Percentiles rank a stretch among this genome's conserved stretches.
Evolutionary conservation across 2,888 invertebrate species (phyloP).

Genomic region (Phoronis australis): DNA sequence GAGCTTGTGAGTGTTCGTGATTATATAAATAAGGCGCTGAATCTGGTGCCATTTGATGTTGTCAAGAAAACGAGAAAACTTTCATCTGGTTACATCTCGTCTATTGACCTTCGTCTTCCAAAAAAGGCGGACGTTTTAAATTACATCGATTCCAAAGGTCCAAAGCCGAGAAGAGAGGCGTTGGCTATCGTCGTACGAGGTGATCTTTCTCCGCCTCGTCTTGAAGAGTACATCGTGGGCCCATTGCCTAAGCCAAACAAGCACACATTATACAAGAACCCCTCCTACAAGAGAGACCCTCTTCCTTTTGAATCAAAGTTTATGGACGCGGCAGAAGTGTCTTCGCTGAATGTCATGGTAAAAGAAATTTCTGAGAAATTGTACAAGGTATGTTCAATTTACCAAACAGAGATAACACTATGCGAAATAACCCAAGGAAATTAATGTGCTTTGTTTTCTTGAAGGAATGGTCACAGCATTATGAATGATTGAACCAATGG

Average conservation of each 20-base stretch:
- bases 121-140: conserved; percentile 18
- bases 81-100: conserved; percentile 17
- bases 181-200: conserved; percentile 34
- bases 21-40: too few relatives aligned
- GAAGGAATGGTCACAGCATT: too few relatives aligned
- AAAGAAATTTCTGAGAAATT: too few relatives aligned
- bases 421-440: too few relatives aligned
- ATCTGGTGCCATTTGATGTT: too few relatives aligned
- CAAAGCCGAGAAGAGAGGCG: conserved; percentile 25
- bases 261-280: conserved; percentile 24
- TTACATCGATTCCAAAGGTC: conserved; percentile 15
- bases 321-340: conserved; percentile 22
- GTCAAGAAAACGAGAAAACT: too few relatives aligned
- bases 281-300: conserved; percentile 24
- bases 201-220: conserved; percentile 25
- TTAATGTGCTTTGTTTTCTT: too few relatives aligned
- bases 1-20: too few relatives aligned
- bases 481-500: too few relatives aligned
- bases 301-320: conserved; percentile 32
- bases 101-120: conserved; percentile 23
- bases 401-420: too few relatives aligned
- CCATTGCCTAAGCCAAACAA: conserved; percentile 29
- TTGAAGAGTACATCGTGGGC: conserved; percentile 39
- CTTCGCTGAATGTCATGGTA: too few relatives aligned
- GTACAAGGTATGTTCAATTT: too few relatives aligned